Percentiles rank a stretch among this genome's conserved stretches.
phyloP scores from a whole-genome alignment of 2,113 vertebrate species.

The Sorex fumeus region DNA sequence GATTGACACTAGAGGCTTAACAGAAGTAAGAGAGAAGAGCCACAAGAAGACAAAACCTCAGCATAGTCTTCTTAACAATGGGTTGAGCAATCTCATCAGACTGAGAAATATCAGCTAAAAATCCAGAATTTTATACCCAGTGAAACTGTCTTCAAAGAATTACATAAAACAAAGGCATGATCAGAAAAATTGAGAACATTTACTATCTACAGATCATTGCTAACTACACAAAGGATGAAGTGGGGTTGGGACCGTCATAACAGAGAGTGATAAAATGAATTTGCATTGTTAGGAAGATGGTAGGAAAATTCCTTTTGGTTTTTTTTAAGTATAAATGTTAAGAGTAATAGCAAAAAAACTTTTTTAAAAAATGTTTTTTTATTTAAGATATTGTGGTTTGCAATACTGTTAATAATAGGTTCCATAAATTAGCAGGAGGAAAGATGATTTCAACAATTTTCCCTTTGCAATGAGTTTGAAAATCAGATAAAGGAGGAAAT shows the following conservation, averaged over 20 bases:
- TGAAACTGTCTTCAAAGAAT: conserved; percentile 1
- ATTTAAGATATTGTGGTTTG: too few relatives aligned
- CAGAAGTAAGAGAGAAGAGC: background rate
- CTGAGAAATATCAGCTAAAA: background rate
- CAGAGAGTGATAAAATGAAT: background rate
- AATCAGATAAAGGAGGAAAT: background rate
- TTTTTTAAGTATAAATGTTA: background rate
- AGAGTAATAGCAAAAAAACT: background rate
- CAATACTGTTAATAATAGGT: background rate
- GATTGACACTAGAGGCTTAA: background rate
- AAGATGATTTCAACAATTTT: background rate
- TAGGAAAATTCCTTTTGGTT: background rate
- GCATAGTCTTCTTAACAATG: background rate
- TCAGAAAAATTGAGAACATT: background rate
- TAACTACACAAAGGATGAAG: background rate
- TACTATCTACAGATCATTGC: background rate
- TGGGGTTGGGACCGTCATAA: background rate
- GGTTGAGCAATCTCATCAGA: background rate
- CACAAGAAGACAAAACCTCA: background rate
- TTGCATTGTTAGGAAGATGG: background rate
- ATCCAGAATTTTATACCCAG: background rate
- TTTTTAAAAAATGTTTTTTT: too few relatives aligned
- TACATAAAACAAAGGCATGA: background rate
- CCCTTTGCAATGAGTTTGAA: background rate
- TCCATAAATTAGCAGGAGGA: background rate